phyloP scores from a whole-genome alignment of 2,797 vertebrate genomes.

The Oophaga sylvatica region DNA sequence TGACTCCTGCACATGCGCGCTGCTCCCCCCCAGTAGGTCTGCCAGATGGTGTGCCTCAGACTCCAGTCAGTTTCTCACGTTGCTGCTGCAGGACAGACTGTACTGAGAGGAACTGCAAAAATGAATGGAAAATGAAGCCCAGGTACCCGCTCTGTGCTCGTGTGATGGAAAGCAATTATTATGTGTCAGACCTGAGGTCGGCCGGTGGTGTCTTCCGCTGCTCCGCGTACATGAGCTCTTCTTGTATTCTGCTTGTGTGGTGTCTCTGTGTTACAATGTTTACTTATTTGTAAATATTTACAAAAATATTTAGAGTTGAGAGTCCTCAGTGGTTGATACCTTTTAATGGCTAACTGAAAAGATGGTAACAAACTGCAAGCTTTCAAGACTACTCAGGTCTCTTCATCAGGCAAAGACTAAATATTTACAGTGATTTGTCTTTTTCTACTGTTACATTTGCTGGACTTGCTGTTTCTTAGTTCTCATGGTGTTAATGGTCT shows the following conservation, averaged over 20 bases:
- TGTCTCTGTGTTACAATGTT: not conserved
- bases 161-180: not conserved
- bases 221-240: no score
- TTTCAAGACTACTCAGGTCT: no score
- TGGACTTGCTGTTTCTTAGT: not conserved
- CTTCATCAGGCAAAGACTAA: no score
- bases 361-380: no score
- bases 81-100: slow-evolving; percentile 58
- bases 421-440: not conserved
- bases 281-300: not conserved
- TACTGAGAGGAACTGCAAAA: slow-evolving; percentile 43
- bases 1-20: slow-evolving; percentile 40
- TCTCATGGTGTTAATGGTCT: not conserved
- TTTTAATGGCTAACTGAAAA: no score
- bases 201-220: no score
- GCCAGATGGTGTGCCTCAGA: slow-evolving; percentile 60
- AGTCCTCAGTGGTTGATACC: no score
- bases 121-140: slow-evolving; percentile 42
- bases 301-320: no score
- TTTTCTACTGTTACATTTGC: not conserved
- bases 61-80: slow-evolving; percentile 55
- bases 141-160: slow-evolving; percentile 26
- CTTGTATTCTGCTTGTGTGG: no score
- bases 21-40: slow-evolving; percentile 48
- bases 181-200: not conserved